Evolutionary conservation across 1,140 invertebrate genomes (phyloP).

Genomic region (Eueides isabella): DNA sequence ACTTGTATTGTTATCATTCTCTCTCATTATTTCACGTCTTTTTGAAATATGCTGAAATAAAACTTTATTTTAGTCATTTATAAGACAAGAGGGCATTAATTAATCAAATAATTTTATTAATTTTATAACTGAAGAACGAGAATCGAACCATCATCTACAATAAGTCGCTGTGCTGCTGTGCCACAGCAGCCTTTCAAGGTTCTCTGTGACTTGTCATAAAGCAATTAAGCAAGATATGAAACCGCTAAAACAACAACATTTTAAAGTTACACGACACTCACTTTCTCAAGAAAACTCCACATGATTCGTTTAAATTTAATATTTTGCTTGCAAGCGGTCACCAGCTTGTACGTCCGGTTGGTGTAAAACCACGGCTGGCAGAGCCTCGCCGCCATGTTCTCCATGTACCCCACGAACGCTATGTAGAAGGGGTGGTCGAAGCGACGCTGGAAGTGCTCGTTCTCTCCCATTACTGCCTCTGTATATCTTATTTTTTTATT

Average conservation of each 20-base stretch:
- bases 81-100: neutral
- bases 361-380: conserved; percentile 35
- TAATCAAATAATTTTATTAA: too few species aligned
- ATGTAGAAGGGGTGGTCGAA: conserved; percentile 7
- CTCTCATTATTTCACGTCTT: conserved; percentile 2
- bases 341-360: conserved; percentile 21
- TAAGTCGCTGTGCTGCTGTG: too few species aligned
- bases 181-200: too few species aligned
- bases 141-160: too few species aligned
- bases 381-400: conserved; percentile 10
- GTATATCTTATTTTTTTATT: neutral
- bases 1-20: neutral
- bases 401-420: neutral
- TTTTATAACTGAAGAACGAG: too few species aligned
- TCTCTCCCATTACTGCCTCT: conserved; percentile 3
- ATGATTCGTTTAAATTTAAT: neutral
- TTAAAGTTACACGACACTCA: too few species aligned
- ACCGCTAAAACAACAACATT: too few species aligned
- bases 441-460: neutral
- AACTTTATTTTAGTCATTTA: neutral
- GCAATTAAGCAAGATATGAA: too few species aligned
- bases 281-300: neutral
- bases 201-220: too few species aligned
- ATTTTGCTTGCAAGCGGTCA: neutral
- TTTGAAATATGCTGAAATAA: neutral